phyloP scores from a whole-genome alignment of 2,113 vertebrate species.

The Neopipo cinnamomea region DNA sequence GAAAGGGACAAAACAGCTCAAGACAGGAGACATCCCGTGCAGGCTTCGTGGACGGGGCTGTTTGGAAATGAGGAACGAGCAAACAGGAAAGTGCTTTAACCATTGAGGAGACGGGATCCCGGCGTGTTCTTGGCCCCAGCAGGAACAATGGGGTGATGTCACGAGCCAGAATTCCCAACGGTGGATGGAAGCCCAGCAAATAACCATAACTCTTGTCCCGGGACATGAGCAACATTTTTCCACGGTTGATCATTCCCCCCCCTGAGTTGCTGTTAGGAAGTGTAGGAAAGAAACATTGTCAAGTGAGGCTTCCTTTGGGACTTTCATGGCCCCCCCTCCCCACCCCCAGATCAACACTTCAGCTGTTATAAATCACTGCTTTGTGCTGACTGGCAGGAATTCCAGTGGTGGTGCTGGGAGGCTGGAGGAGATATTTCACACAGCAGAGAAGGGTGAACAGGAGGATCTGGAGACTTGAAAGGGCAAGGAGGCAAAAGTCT shows the following conservation, averaged over 20 bases:
- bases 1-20: conserved; percentile 47
- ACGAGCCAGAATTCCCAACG: conserved; percentile 12
- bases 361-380: neutral
- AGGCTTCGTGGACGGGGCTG: neutral
- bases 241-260: neutral
- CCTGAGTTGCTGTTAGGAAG: neutral
- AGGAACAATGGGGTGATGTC: conserved; percentile 56
- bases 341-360: neutral
- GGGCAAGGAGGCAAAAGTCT: neutral
- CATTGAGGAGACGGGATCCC: neutral
- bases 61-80: conserved; percentile 18
- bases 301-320: conserved; percentile 40
- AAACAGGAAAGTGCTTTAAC: conserved; percentile 39
- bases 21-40: conserved; percentile 11
- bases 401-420: neutral
- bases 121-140: neutral
- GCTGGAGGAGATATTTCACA: neutral
- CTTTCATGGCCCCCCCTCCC: neutral
- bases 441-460: neutral
- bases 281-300: conserved; percentile 30
- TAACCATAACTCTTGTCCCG: neutral
- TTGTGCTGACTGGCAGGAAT: neutral
- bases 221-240: conserved; percentile 35
- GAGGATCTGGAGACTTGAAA: neutral
- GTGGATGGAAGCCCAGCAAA: conserved; percentile 23